phyloP scores from a whole-genome alignment of 2,113 vertebrate species.

The Mus pahari region DNA sequence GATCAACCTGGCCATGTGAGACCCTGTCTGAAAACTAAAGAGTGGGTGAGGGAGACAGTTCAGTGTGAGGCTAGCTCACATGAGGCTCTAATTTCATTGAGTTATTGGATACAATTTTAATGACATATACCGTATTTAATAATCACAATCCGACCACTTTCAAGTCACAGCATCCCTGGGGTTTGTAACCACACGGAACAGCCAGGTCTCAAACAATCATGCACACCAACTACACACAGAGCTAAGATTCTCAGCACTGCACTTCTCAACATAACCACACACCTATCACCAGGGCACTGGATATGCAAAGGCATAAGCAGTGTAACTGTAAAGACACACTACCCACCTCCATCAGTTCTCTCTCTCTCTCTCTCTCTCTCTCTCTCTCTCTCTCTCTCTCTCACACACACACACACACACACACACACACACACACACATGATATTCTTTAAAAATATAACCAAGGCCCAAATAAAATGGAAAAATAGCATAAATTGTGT shows the following conservation, averaged over 20 bases:
- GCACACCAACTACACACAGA: background rate
- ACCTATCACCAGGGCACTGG: background rate
- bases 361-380: background rate
- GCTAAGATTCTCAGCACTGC: background rate
- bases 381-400: background rate
- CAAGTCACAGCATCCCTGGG: background rate
- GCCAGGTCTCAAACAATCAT: background rate
- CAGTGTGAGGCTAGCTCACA: background rate
- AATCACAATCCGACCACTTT: background rate
- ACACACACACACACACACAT: background rate
- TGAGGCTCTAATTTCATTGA: background rate
- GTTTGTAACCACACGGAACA: background rate
- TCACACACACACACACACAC: background rate
- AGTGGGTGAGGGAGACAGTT: background rate
- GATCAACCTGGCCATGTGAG: background rate
- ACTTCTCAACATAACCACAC: background rate
- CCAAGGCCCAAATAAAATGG: slow-evolving; percentile 13
- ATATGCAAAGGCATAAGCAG: slow-evolving; percentile 27
- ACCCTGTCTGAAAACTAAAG: background rate
- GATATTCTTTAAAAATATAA: slow-evolving; percentile 13
- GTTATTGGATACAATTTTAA: slow-evolving; percentile 40
- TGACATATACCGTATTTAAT: slow-evolving; percentile 1
- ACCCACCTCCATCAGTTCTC: background rate
- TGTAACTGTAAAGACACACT: background rate
- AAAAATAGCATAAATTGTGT: background rate